phyloP scores from a whole-genome alignment of 2,113 vertebrate genomes.

The Piaya cayana region DNA sequence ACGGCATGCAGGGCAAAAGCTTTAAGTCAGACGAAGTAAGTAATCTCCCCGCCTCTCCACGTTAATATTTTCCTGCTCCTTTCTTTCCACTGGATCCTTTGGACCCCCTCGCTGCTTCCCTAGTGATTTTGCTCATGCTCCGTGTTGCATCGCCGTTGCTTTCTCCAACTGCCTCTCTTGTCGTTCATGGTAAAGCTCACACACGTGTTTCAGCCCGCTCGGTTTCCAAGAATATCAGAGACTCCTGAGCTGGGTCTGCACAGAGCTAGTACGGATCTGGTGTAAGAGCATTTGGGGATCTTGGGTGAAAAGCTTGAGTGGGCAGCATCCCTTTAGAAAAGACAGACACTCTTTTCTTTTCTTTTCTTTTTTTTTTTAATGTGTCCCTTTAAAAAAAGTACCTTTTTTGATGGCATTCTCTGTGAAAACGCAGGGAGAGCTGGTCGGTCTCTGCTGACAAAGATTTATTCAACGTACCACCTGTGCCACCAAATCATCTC shows the following conservation, averaged over 20 bases:
- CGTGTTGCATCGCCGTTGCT: background rate
- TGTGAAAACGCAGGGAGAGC: background rate
- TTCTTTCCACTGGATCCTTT: background rate
- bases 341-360: background rate
- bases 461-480: background rate
- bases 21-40: slow-evolving; percentile 97
- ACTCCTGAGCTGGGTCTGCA: background rate
- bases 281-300: background rate
- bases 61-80: background rate
- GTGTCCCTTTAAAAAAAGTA: background rate
- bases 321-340: background rate
- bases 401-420: background rate
- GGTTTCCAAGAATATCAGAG: background rate
- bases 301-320: background rate
- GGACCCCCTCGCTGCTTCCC: background rate
- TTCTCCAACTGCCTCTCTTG: background rate
- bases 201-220: background rate
- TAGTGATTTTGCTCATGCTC: background rate
- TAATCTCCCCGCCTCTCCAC: background rate
- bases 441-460: background rate
- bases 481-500: background rate
- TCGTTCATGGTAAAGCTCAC: background rate
- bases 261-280: background rate
- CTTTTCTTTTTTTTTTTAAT: background rate
- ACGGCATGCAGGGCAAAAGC: slow-evolving; percentile 99